phyloP scores from a whole-genome alignment of 1,140 invertebrate species.

The Oncopodura yosiiana region DNA sequence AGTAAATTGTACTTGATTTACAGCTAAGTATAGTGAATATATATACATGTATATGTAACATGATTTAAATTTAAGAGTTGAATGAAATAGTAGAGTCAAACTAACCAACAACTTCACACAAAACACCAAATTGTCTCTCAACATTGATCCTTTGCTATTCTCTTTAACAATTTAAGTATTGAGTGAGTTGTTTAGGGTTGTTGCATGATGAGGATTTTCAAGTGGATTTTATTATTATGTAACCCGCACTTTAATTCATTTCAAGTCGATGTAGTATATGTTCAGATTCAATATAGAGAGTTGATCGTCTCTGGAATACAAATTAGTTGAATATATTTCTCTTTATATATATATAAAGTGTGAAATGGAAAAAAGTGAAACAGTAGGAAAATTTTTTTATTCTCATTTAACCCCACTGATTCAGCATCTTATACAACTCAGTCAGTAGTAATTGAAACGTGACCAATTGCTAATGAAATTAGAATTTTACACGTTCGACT shows the following conservation, averaged over 20 bases:
- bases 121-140: neutral
- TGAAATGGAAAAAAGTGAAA: too few species aligned
- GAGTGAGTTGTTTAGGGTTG: neutral
- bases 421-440: neutral
- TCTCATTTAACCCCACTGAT: neutral
- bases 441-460: neutral
- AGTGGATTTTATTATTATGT: neutral
- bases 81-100: neutral
- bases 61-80: neutral
- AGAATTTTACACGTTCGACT: neutral
- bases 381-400: too few species aligned
- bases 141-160: neutral
- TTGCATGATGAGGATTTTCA: neutral
- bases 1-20: constrained; percentile 32
- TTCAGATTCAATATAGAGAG: too few species aligned
- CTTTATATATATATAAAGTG: too few species aligned
- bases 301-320: too few species aligned
- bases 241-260: too few species aligned
- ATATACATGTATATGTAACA: neutral
- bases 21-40: constrained; percentile 5
- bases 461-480: constrained; percentile 5
- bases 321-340: too few species aligned
- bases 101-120: too few species aligned
- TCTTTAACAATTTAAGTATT: neutral
- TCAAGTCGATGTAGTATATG: too few species aligned